Base-by-base conservation (phyloP, 2,888 invertebrate genomes). In the Trissolcus brochymenae region DNA sequence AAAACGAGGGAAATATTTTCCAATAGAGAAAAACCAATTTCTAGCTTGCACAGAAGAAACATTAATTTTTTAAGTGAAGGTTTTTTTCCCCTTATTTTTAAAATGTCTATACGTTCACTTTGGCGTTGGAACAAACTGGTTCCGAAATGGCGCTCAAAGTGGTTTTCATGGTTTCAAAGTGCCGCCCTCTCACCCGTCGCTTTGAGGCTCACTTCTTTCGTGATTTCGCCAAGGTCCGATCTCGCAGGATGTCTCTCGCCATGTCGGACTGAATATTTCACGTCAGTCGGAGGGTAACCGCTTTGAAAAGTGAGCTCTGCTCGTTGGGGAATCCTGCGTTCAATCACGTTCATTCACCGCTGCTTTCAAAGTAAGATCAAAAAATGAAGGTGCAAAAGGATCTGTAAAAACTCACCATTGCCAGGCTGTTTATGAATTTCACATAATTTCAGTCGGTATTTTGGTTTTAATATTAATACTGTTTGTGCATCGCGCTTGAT, bases 291-390 rank as follows among this genome's bases (percentile, higher is more conserved):
- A 75, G 75, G 75, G 78, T 74, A 78, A 78, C 78, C 78, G 75
- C 75, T 78, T 78, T 78, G 71, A 78, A 78, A 78, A 78, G 78
- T 75, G 75, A 75, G 71, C 75, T 75, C 62, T 71, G 56, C 67
- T 78, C 75, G 66, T 75, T 57, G 75, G 75, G 75, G 71, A 78
- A 71, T 78, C 78, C 71, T 78, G 71, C 64, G 75, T 71, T 78
- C 78, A 78, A 78, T 78, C 78, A 78, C 75, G 74, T 64, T 78
- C 67, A 60, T 71, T 51, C 51, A 66, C 50, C 19, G 25, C 61
- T 59, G 53, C 74, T 78, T 64, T 62, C 54, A 60, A 46, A 70
- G 61, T 71, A 71, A 75, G 51, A 59, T 67, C 46, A 62, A 78
- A 67, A 71, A 71, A 51, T 50, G 9, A 35, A 35, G 17, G 62